Evolutionary conservation across 1,140 invertebrate genomes (phyloP).

Genomic region (Pachypsylla venusta): DNA sequence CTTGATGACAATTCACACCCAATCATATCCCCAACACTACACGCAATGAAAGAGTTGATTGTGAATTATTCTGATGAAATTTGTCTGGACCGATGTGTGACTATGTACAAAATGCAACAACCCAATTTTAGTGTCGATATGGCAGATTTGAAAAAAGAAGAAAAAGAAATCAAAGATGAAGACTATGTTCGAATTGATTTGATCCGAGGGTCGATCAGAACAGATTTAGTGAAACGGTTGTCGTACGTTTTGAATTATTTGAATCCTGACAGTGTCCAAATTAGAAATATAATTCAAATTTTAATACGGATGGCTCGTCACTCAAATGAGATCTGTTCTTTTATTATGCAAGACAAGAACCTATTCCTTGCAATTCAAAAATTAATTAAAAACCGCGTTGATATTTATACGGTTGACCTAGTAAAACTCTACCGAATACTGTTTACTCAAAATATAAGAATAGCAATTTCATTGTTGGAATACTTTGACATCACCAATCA

Average conservation of each 20-base stretch:
- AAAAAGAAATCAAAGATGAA: constrained; percentile 57
- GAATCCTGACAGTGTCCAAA: constrained; percentile 43
- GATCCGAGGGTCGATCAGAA: constrained; percentile 52
- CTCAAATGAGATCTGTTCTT: constrained; percentile 35
- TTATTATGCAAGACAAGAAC: not conserved
- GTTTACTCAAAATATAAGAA: not conserved
- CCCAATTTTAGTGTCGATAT: constrained; percentile 41
- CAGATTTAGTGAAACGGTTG: constrained; percentile 55
- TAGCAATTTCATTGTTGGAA: not conserved
- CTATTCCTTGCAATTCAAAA: not conserved
- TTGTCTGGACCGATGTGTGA: constrained; percentile 9
- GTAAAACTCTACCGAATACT: not conserved
- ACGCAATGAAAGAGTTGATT: constrained; percentile 53
- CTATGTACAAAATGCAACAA: constrained; percentile 23
- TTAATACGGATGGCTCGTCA: constrained; percentile 50
- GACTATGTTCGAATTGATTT: constrained; percentile 64
- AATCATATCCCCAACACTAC: constrained; percentile 52
- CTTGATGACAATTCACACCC: constrained; percentile 65
- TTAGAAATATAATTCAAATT: constrained; percentile 51
- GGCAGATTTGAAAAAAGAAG: constrained; percentile 24
- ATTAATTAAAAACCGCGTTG: not conserved
- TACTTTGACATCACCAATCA: not conserved
- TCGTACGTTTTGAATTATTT: constrained; percentile 33
- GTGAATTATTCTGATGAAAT: constrained; percentile 63
- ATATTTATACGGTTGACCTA: constrained; percentile 2